These are phyloP conservation scores for Garrulus glandarius DNA, from an alignment of 2,797 vertebrate genomes.

Conservation along the genomic window DNA sequence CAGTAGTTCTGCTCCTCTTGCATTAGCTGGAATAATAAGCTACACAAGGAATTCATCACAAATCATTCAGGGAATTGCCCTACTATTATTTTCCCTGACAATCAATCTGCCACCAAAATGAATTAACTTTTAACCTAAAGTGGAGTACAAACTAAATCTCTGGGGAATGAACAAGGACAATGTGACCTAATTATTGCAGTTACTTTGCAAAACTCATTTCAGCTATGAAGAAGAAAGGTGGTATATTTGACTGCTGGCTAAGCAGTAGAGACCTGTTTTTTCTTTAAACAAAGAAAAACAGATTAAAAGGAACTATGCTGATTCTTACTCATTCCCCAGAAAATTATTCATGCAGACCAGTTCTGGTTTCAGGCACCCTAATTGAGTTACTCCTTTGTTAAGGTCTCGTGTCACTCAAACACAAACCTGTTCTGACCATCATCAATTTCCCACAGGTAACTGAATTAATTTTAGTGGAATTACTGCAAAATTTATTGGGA, in stretches of 20 bases:
- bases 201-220: slow-evolving; percentile 34
- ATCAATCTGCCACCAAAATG: slow-evolving; percentile 60
- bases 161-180: slow-evolving; percentile 47
- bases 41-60: slow-evolving; percentile 13
- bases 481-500: neutral
- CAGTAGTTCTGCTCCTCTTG: slow-evolving; percentile 1
- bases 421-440: neutral
- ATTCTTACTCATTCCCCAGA: neutral
- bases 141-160: slow-evolving; percentile 20
- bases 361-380: neutral
- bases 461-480: neutral
- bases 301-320: neutral
- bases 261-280: neutral
- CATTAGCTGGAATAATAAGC: slow-evolving; percentile 7
- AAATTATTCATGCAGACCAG: neutral
- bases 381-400: neutral
- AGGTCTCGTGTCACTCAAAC: neutral
- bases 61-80: slow-evolving; percentile 56
- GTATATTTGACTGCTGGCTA: neutral
- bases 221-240: slow-evolving; percentile 11
- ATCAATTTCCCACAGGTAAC: neutral
- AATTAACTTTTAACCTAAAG: slow-evolving; percentile 67
- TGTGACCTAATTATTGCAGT: slow-evolving; percentile 51
- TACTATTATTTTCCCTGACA: slow-evolving; percentile 60
- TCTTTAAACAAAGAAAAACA: neutral